These are phyloP conservation scores for Cryptoblepharus egeriae DNA, from an alignment of 2,797 vertebrate genomes.

Conservation along the genomic window DNA sequence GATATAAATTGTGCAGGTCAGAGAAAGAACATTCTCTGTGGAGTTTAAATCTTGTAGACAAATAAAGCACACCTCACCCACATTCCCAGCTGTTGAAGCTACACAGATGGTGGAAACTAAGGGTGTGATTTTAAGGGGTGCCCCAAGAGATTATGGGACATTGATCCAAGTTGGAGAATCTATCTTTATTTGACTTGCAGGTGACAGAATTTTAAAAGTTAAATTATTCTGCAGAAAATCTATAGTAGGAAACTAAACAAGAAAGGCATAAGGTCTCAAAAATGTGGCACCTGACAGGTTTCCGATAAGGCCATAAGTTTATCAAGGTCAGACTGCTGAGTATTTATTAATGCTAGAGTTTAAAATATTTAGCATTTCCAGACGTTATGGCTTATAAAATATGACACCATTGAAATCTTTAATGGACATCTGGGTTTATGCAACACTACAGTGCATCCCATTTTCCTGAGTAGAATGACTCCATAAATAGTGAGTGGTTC, in stretches of 20 bases:
- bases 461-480: conserved; percentile 1
- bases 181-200: neutral
- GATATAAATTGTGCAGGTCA: too few relatives aligned
- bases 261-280: neutral
- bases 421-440: neutral
- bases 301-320: conserved; percentile 5
- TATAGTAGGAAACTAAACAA: conserved; percentile 6
- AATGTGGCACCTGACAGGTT: conserved; percentile 1
- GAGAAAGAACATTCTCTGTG: too few relatives aligned
- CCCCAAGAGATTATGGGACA: neutral
- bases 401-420: neutral
- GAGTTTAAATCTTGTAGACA: too few relatives aligned
- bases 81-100: neutral
- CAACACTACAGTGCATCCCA: neutral
- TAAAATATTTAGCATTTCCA: neutral
- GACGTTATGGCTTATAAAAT: neutral
- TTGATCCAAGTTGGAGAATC: neutral
- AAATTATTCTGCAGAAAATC: conserved; percentile 31
- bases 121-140: neutral
- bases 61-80: too few relatives aligned
- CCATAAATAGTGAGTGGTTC: neutral
- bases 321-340: conserved; percentile 18
- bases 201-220: neutral
- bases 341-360: conserved; percentile 1
- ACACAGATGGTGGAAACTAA: neutral